Base-by-base conservation (phyloP, 2,888 invertebrate genomes). In the Microctonus aethiopoides region DNA sequence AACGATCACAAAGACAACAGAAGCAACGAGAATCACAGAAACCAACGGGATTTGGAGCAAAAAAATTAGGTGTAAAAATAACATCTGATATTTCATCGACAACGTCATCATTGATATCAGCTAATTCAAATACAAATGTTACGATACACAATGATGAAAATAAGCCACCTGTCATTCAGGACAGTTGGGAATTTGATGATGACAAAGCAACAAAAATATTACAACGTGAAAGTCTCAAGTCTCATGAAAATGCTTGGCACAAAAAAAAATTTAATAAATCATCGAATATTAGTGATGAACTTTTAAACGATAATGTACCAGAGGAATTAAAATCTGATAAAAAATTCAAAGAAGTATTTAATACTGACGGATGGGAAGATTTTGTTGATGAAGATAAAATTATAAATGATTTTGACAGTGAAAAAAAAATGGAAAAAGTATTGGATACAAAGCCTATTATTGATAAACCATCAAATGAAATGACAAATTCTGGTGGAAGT, bases 161-260 rank as follows among this genome's bases (percentile, higher is more conserved):
- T 65, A 76, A 77, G 39, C 76, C 77, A 62, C 78, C 85, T 11
- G 87, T 88, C 67, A 88, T 88, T 0, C 89, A 89, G 54, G 89
- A 89, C 88, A 74, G 87, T 89, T 77, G 89, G 89, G 88, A 88
- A 32, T 81, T 80, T 70, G 72, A 88, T 59, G 88, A 88, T 46
- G 86, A 86, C 6, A 78, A 80, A 74, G 77, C 70, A 4, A 72
- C 71, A 22, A 67, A 71, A 36, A 74, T 76, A 46, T 70, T 76
- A 2, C 39, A 71, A 5, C 29, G 70, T 59, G 78, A 67, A 64
- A 73, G 71, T 57, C 20, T 57, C 13, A 70, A 64, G 11, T 34
- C 65, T 13, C 46, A 29, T 36, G 52, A 60, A 70, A 72, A 54
- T 64, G 68, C 59, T 6, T 63, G 63, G 63, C 22, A 41, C 10